A percentile compares a stretch with the other conserved stretches of the same genome.
These are phyloP conservation scores for Micromesistius poutassou DNA, from an alignment of 2,797 vertebrate genomes.

Conservation along the genomic window DNA sequence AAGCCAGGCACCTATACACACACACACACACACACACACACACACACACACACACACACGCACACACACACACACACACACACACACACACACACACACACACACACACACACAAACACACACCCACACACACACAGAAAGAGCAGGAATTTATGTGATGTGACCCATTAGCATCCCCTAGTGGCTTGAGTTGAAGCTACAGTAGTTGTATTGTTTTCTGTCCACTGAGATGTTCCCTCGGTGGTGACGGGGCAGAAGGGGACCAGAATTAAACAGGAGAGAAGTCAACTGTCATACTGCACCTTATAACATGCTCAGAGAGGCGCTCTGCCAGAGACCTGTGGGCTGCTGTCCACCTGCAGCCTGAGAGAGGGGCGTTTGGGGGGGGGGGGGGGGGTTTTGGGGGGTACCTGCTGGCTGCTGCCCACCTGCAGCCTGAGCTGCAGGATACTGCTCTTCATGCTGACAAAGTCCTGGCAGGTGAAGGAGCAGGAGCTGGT, in stretches of 20 bases:
- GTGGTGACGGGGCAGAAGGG: no score
- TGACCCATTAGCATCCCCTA: not conserved
- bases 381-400: not conserved
- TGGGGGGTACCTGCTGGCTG: constrained; percentile 60
- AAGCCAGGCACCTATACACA: constrained; percentile 59
- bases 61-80: not conserved
- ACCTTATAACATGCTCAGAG: no score
- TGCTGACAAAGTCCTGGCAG: constrained; percentile 76
- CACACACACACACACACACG: not conserved
- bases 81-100: no score
- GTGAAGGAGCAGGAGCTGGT: constrained; percentile 74
- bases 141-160: not conserved
- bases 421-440: constrained; percentile 68
- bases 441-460: constrained; percentile 74
- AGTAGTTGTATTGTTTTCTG: not conserved
- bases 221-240: no score
- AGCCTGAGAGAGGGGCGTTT: not conserved
- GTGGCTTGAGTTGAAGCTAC: not conserved
- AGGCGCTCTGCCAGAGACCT: no score
- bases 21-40: not conserved
- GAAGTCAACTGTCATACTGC: no score
- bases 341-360: no score
- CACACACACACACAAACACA: constrained; percentile 11
- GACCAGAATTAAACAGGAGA: not conserved
- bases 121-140: not conserved